Conservation (phyloP, 2,113 vertebrate species). For the Siniperca knerii region DNA sequence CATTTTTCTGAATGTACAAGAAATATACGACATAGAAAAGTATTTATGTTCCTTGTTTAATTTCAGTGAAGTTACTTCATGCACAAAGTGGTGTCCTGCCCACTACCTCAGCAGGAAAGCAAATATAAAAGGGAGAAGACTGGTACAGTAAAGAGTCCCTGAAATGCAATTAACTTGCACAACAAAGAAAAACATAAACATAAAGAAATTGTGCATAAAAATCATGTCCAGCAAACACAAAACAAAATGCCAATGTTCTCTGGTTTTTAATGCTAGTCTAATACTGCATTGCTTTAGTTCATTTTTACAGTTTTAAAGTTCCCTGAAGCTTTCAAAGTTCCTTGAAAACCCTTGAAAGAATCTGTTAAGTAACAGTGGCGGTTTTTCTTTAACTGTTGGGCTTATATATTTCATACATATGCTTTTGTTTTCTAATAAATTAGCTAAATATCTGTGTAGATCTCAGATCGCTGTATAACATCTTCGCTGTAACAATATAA, state of each 20-base stretch:
- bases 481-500: not conserved
- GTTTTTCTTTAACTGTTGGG: not conserved
- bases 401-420: not conserved
- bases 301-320: not conserved
- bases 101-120: not conserved
- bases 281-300: not conserved
- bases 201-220: not conserved
- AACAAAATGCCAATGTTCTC: too few relatives aligned
- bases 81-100: not conserved
- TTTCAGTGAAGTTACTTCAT: not conserved
- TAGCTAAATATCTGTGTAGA: not conserved
- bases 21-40: not conserved
- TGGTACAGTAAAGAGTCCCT: too few relatives aligned
- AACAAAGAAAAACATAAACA: not conserved
- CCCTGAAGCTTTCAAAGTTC: too few relatives aligned
- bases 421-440: not conserved
- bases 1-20: not conserved
- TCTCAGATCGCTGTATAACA: not conserved
- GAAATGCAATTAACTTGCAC: not conserved
- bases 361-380: not conserved
- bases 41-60: too few relatives aligned
- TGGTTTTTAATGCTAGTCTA: not conserved
- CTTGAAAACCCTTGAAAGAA: not conserved
- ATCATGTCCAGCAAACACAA: too few relatives aligned
- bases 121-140: not conserved